Percentiles rank a stretch among this genome's conserved stretches.
Evolutionary conservation across 2,797 vertebrate species (phyloP).

Genomic region (Myotis vivesi): DNA sequence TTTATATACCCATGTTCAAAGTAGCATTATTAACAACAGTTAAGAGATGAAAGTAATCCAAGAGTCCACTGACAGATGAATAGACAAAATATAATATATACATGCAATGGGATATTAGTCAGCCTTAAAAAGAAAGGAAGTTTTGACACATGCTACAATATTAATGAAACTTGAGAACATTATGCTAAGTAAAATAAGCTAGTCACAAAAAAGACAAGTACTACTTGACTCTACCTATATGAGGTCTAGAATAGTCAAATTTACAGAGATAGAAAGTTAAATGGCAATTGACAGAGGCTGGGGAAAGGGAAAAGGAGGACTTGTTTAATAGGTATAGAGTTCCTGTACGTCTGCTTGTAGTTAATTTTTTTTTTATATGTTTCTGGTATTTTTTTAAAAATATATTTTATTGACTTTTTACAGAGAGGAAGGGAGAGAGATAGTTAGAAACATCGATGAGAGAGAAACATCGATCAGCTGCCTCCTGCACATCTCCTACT

Average conservation of each 20-base stretch:
- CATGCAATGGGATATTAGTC: not conserved
- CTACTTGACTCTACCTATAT: not conserved
- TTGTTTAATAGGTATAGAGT: not conserved
- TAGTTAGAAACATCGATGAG: no score
- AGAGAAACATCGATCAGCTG: no score
- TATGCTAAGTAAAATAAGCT: not conserved
- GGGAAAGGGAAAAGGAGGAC: not conserved
- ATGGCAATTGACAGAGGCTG: not conserved
- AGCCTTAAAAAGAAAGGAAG: conserved; percentile 16
- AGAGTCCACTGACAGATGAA: not conserved
- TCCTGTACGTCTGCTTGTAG: not conserved
- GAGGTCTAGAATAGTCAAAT: not conserved
- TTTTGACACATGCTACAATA: not conserved
- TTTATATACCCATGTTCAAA: not conserved
- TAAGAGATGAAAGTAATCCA: not conserved
- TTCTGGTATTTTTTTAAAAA: no score
- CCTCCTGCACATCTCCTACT: no score
- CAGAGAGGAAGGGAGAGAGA: no score
- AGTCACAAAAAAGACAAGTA: conserved; percentile 11
- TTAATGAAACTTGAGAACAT: not conserved
- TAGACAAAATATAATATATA: not conserved
- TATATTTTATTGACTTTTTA: no score
- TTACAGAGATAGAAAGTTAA: not conserved
- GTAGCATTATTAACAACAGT: not conserved
- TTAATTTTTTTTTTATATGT: no score